A percentile compares a stretch with the other conserved stretches of the same genome.
phyloP scores from a whole-genome alignment of 1,140 invertebrate species.

The Sitophilus oryzae region DNA sequence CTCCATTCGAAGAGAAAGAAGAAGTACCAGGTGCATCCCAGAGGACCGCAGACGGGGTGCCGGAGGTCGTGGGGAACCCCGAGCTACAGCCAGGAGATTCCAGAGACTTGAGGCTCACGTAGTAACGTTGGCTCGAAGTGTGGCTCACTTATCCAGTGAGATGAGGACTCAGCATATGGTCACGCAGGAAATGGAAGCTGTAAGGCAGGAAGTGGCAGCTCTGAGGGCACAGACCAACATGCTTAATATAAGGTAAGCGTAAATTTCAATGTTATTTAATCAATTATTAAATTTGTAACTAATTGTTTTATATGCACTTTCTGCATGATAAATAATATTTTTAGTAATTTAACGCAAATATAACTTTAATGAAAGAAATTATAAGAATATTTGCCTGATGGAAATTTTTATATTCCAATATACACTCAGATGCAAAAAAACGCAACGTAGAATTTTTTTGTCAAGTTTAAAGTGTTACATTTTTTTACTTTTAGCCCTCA shows the following conservation, averaged over 20 bases:
- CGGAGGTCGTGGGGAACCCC: constrained; percentile 62
- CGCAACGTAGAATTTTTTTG: too few species aligned
- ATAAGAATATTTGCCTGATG: too few species aligned
- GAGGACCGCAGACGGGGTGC: constrained; percentile 66
- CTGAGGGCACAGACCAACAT: constrained; percentile 63
- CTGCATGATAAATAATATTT: too few species aligned
- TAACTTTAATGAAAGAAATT: too few species aligned
- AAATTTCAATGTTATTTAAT: background rate
- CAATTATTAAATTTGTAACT: too few species aligned
- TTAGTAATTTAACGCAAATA: too few species aligned
- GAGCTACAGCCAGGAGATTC: constrained; percentile 82
- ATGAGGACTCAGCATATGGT: constrained; percentile 86
- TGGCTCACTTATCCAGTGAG: constrained; percentile 89
- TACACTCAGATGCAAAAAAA: too few species aligned
- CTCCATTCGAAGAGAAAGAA: constrained; percentile 60
- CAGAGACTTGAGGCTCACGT: constrained; percentile 88
- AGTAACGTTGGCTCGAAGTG: constrained; percentile 82
- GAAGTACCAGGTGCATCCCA: constrained; percentile 37
- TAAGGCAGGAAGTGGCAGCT: constrained; percentile 76
- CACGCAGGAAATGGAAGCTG: constrained; percentile 84
- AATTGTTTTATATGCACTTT: too few species aligned
- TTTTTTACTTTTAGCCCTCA: too few species aligned
- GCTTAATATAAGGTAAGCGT: constrained; percentile 45
- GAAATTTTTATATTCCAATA: too few species aligned
- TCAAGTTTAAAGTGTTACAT: too few species aligned